Evolutionary conservation across 2,797 vertebrate species (phyloP), one percentile per base, ranked within the genome.

Genomic region (Rousettus madagascariensis): DNA sequence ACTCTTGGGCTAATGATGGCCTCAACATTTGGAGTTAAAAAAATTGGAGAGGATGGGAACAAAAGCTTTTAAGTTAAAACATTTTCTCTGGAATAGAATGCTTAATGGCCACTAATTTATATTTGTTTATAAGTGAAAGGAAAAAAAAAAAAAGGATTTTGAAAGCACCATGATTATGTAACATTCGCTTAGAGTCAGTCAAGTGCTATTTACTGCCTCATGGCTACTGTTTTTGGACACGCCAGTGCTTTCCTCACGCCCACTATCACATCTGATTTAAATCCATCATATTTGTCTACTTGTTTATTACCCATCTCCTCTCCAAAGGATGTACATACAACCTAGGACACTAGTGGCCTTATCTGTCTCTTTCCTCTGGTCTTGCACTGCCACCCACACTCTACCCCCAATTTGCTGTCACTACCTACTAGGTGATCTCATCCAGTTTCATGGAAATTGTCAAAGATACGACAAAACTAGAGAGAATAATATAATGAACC

Each of bases 51-150:
- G 10, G 20, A 63, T 3, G 3, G 17, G 30, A 79, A 30, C 33
- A 93, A 94, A 74, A 68, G 83, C 57, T 86, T 78, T 72, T 43
- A 72, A 69, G 71, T 88, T 63, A 89, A 83, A 91, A 74, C 69
- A 77, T 51, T 96, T 93, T 49, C 24, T 57, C 17, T 90, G 26
- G 33, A 68, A 90, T 71, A 82, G 75, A 86, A 82, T 36, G 38
- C 0, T 66, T 63, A 36, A 36, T 10, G 26, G 55, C 7, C 16
- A 36, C 28, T 61, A 75, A 77, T 75, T 95, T 85, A 74, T 55
- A 82, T 68, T 72, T 92, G 10, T 53, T 83, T 92, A 28, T 74
- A 89, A 95, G 41, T 90, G 49, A 83, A 77, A 83, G 53, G 53
- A 15, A 26, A 43, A 49, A 55, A 69, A 55, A 69, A 51, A 41